These are phyloP conservation scores for Otolemur garnettii DNA, from an alignment of 2,113 vertebrate species.

Conservation along the genomic window DNA sequence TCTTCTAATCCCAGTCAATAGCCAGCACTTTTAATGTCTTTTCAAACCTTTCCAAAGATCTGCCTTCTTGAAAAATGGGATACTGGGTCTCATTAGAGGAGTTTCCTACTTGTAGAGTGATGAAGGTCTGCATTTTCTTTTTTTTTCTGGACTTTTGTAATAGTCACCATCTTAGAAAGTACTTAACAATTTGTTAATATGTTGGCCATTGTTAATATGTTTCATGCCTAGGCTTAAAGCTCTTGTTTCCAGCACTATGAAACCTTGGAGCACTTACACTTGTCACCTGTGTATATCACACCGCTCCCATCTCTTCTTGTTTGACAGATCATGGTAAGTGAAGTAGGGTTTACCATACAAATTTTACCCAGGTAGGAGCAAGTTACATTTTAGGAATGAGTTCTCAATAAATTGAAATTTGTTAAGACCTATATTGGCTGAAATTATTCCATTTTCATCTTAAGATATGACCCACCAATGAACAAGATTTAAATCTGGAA, in stretches of 20 bases:
- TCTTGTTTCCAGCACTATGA: neutral
- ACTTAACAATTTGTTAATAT: neutral
- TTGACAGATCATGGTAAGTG: neutral
- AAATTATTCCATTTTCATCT: neutral
- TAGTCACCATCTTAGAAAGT: neutral
- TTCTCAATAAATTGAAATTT: constrained; percentile 5
- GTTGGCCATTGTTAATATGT: neutral
- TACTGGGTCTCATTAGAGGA: neutral
- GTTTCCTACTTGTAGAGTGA: neutral
- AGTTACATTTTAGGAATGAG: neutral
- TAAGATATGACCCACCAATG: neutral
- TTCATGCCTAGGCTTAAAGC: neutral
- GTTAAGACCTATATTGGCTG: neutral
- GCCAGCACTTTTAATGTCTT: neutral
- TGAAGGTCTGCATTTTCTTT: rapidly evolving
- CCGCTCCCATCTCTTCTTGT: neutral
- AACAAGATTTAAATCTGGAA: constrained; percentile 40
- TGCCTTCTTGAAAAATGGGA: neutral
- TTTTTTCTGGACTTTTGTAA: neutral
- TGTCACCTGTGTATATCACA: neutral
- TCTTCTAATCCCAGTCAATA: neutral
- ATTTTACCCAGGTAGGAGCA: neutral
- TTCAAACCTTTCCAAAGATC: neutral
- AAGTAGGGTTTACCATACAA: neutral
- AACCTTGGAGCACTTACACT: neutral